Evolutionary conservation across 1,140 invertebrate species (phyloP), one percentile per base, ranked within the genome.

Genomic region (Bombus soroeensis): DNA sequence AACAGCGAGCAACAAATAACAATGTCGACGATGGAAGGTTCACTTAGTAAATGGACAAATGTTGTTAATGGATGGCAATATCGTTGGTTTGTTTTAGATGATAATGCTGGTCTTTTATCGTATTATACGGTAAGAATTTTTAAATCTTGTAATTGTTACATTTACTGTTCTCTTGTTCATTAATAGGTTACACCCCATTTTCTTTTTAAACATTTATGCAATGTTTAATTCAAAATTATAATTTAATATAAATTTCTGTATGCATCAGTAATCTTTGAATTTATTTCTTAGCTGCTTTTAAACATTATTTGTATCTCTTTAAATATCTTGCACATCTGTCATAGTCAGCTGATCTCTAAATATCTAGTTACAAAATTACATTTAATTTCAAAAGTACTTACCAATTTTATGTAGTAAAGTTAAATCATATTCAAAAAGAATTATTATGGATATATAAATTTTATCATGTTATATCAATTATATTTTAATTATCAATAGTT

Each of bases 1-100:
- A 78, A 53, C 72, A 77, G 62, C 86, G 41, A 83, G 47, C 85
- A 81, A 86, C 78, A 89, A 78, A 85, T 86, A 95, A 94, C 91
- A 59, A 96, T 96, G 95, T 95, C 96, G 91, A 97, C 97, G 92
- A 97, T 99, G 97, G 99, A 99, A 96, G 99, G 99, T 88, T 98
- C 98, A n/a, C 95, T 99, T 71, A 99, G 98, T 95, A 99, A 99
- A 97, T 99, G 99, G 99, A 99, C 99, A 83, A 99, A 99, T 97
- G 98, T 99, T 90, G 99, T 99, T 97, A 99, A 99, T 96, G 99
- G 99, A 85, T 99, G 99, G 99, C 99, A 99, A 95, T 99, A 99
- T 95, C 97, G 99, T 82, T 99, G 99, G 98, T 99, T 99, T 96
- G 99, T 99, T 87, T 96, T 99, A 88, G 99, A 99, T 96, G 98